Evolutionary conservation across 92 coral and sea anemone genomes (phyloP).

Genomic region (Epizoanthus stellaris): DNA sequence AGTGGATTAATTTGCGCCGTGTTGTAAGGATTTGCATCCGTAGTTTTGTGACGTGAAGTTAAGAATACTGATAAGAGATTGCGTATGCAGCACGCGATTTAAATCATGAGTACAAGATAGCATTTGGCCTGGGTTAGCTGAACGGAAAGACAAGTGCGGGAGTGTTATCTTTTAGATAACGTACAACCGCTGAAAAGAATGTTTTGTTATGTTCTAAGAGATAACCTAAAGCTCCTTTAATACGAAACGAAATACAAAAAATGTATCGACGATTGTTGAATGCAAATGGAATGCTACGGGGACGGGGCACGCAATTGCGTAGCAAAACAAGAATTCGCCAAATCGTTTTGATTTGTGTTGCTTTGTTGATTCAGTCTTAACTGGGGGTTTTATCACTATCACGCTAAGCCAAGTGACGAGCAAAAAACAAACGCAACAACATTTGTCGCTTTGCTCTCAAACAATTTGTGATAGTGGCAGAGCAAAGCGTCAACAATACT

Average conservation of each 20-base stretch:
- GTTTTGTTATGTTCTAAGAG: background rate
- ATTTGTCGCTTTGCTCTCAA: slow-evolving; percentile 40
- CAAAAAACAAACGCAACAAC: slow-evolving; percentile 20
- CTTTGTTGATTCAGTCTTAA: slow-evolving; percentile 36
- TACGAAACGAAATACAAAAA: slow-evolving; percentile 28
- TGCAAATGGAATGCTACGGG: background rate
- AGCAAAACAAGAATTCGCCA: slow-evolving; percentile 35
- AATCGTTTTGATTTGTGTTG: background rate
- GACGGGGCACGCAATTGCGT: slow-evolving; percentile 14
- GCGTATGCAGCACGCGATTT: too few species aligned
- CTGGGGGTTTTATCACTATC: slow-evolving; percentile 15
- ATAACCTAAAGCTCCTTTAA: slow-evolving; percentile 38
- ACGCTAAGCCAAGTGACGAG: slow-evolving; percentile 17
- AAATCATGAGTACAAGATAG: background rate
- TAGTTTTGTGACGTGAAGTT: background rate
- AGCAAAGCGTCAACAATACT: slow-evolving; percentile 23
- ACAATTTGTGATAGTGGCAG: slow-evolving; percentile 31
- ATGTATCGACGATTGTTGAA: slow-evolving; percentile 8
- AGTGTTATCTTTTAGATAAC: slow-evolving; percentile 44
- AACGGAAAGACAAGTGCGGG: background rate
- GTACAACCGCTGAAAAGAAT: slow-evolving; percentile 31
- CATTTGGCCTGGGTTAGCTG: slow-evolving; percentile 7
- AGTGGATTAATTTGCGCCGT: slow-evolving; percentile 22
- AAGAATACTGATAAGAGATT: too few species aligned
- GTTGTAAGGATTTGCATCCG: background rate